Evolutionary conservation across 1,140 invertebrate genomes (phyloP), one percentile per base, ranked within the genome.

Genomic region (Panagrolaimus sp.): DNA sequence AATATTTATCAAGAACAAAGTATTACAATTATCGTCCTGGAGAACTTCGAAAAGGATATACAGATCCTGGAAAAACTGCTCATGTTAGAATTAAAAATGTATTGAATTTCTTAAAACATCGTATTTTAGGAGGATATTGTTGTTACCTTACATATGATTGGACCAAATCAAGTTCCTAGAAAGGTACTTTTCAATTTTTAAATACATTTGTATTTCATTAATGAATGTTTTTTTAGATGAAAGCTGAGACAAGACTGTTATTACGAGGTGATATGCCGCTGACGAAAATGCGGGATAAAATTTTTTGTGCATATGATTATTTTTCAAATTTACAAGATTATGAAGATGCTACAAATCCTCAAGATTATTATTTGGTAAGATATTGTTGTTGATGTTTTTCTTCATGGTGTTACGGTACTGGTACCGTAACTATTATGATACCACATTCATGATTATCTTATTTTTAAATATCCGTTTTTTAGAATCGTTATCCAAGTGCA

Each of bases 401-500:
- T n/a, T n/a, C n/a, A n/a, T n/a, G n/a, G n/a, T n/a, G n/a, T n/a
- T n/a, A n/a, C n/a, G n/a, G n/a, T n/a, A n/a, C n/a, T n/a, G n/a
- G n/a, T n/a, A n/a, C n/a, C n/a, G n/a, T n/a, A n/a, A n/a, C n/a
- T n/a, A n/a, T n/a, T n/a, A n/a, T 64, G 68, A 73, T 12, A 32
- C 73, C 63, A 14, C 10, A 8, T 73, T 62, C 32, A 12, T 38
- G 28, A 73, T n/a, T n/a, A n/a, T 28, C 52, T 68, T 12, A 28
- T 70, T n/a, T n/a, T n/a, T n/a, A n/a, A n/a, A n/a, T n/a, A n/a
- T 28, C 68, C 70, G 44, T 21, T 48, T 76, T 78, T 67, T 73
- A 84, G 84, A 81, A 84, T 68, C 65, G 80, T 17, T 85, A 76
- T 73, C 84, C 83, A 62, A 85, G 85, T 8, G 76, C 79, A 10